Base-by-base conservation (phyloP, 2,888 invertebrate species). In the Timema podura region DNA sequence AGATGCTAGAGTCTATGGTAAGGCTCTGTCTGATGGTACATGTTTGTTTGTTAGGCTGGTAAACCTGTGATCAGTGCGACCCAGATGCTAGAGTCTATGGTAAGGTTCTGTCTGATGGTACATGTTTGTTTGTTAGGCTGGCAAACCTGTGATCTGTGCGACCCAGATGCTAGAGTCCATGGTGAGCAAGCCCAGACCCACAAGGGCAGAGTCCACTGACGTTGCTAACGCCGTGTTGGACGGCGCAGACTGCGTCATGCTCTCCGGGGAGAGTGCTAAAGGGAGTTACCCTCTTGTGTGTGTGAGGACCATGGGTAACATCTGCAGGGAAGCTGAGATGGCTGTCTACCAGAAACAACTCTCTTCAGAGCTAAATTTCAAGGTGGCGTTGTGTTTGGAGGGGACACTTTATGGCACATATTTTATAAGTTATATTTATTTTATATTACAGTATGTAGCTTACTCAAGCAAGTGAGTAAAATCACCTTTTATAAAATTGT, bases 201-300 rank as follows among this genome's bases (percentile, higher is more conserved):
- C 87, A 0, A 80, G 87, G 71, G 87, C 87, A 7, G 87, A 87
- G 78, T 83, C 83, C 44, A 84, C 84, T 67, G 87, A 87, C 77
- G 88, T 88, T 2, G 88, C 88, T 70, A 89, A 89, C 78, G 88
- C 88, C 30, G 86, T 89, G 48, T 78, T 88, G 71, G 87, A 88
- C 78, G 87, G 87, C 45, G 86, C 87, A 48, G 88, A 88, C 77
- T 87, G 87, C 79, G 86, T 88, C 67, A 88, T 88, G 88, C 78
- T 88, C 76, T 85, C 85, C 6, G 88, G 87, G 67, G 88, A 88
- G 78, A 87, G 88, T 0, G 88, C 88, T 69, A 88, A 88, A 78
- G 88, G 88, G 68, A 81, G 81, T 68, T 87, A 85, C 76, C 87
- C 87, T 46, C 75, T 87, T 66, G 84, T 85, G 75, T 80, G 85